Evolutionary conservation across 1,140 invertebrate genomes (phyloP), one percentile per base, ranked within the genome.

Genomic region (Brachionus koreanus): DNA sequence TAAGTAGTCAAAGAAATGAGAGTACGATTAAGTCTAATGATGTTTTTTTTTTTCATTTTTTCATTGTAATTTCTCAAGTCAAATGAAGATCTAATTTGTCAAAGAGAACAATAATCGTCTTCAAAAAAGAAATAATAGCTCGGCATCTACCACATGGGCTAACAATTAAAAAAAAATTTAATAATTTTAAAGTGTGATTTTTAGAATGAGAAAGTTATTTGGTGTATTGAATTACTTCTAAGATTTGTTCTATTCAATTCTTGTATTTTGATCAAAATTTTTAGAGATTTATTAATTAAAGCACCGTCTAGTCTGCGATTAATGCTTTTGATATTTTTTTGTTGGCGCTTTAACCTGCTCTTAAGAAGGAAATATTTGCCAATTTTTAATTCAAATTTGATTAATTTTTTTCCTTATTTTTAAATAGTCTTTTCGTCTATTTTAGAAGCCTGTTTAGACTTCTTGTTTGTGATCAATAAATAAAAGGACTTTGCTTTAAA

Each of bases 11-110:
- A 39, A 69, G 37, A 69, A 37, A 37, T 16, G 37, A 69, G 65
- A 69, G 16, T 35, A 69, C 65, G 65, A 69, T 69, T 69, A 69
- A 69, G 65, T 69, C n/a, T 69, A 69, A 69, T 69, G 65, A 69
- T 69, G 65, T 69, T 69, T 65, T 37, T 65, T 65, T 65, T 65
- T n/a, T 39, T n/a, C n/a, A n/a, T n/a, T 69, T 39, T 69, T n/a
- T 39, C n/a, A 16, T 69, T 43, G 35, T 69, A 69, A 10, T 69
- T 39, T 69, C 37, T 69, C 33, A 19, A 39, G 25, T 65, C 33
- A 33, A 29, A 33, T 65, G 9, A 33, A 69, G 37, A 39, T 69
- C n/a, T 37, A 37, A 37, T 39, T 69, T 39, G 65, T 69, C 35
- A 39, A 39, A 69, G 35, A 23, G 63, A 69, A 39, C 19, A 39